Conservation (phyloP, 2,797 vertebrate species). For the Lates japonicus region DNA sequence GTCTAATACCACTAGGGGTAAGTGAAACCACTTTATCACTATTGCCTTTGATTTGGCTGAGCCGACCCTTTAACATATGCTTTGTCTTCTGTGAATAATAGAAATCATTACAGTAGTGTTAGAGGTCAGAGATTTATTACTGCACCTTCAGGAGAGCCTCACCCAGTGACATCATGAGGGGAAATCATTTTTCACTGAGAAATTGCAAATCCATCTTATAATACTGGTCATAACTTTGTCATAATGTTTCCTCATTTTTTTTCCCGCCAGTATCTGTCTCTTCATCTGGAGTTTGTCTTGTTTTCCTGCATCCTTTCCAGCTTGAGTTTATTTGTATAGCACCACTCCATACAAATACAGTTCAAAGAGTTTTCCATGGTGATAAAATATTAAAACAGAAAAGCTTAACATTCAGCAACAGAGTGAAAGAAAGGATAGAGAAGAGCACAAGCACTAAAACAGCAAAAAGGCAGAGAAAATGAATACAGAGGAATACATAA, state of each 20-base stretch:
- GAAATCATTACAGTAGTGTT: constrained; percentile 36
- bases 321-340: neutral
- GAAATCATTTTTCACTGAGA: constrained; percentile 3
- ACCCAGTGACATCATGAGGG: constrained; percentile 65
- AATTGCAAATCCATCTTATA: neutral
- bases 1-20: accelerated
- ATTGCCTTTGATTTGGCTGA: neutral
- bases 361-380: neutral
- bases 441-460: neutral
- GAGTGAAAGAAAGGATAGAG: neutral
- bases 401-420: neutral
- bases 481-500: neutral
- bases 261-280: neutral
- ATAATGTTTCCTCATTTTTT: neutral
- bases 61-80: constrained; percentile 24
- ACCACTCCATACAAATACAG: neutral
- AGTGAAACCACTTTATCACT: neutral
- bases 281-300: neutral
- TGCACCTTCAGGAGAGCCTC: constrained; percentile 57
- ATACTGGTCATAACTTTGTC: neutral
- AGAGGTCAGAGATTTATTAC: constrained; percentile 47
- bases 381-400: constrained; percentile 19
- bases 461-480: neutral
- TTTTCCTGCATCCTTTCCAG: neutral
- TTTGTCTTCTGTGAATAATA: constrained; percentile 36